A percentile compares a stretch with the other conserved stretches of the same genome.
These are phyloP conservation scores for Hystrix cristata DNA, from an alignment of 2,113 vertebrate genomes.

Conservation along the genomic window DNA sequence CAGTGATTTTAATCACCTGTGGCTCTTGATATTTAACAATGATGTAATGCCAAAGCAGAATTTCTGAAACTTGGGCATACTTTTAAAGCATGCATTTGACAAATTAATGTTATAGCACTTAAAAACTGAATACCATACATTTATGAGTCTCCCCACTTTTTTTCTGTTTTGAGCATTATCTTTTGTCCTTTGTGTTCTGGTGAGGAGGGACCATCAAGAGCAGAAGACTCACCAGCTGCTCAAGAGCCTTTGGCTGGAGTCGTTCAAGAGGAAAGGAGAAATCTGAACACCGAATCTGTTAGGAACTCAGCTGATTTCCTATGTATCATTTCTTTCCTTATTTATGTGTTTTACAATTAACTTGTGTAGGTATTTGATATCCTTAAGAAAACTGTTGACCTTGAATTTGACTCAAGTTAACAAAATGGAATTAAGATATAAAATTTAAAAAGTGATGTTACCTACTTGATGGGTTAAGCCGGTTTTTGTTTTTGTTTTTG, in stretches of 20 bases:
- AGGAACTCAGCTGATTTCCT: not conserved
- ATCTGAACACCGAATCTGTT: not conserved
- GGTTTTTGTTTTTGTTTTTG: not conserved
- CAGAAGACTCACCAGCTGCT: not conserved
- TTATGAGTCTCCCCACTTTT: not conserved
- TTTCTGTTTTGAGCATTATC: not conserved
- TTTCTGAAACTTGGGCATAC: not conserved
- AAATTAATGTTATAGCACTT: not conserved
- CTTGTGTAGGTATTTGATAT: not conserved
- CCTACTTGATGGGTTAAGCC: not conserved
- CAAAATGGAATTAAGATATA: slow-evolving; percentile 34
- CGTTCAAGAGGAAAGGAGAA: not conserved
- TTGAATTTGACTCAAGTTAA: slow-evolving; percentile 49
- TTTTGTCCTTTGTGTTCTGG: not conserved
- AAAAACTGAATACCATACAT: not conserved
- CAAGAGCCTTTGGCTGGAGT: slow-evolving; percentile 13
- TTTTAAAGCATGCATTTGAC: slow-evolving; percentile 21
- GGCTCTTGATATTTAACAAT: not conserved
- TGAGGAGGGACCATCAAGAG: not conserved
- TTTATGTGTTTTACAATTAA: slow-evolving; percentile 41
- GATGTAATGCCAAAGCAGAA: not conserved
- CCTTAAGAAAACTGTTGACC: not conserved
- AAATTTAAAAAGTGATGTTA: not conserved
- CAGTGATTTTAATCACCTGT: not conserved
- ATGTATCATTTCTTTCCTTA: not conserved